phyloP scores from a whole-genome alignment of 2,888 invertebrate species.

The Hesperia comma region DNA sequence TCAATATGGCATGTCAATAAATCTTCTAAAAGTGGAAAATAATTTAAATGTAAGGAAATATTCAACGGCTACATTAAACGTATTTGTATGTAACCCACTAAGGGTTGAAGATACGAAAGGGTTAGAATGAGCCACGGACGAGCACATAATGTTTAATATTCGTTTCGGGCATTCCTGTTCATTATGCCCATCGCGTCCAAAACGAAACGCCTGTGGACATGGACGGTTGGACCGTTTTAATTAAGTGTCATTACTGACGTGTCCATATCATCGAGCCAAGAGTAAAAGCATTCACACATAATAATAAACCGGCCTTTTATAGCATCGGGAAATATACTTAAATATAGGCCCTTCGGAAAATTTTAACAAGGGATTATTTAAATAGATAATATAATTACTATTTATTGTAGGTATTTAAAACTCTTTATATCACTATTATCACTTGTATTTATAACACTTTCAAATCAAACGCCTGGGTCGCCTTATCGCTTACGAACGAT shows the following conservation, averaged over 20 bases:
- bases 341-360: too few species aligned
- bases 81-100: slow-evolving; percentile 4
- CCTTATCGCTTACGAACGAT: too few species aligned
- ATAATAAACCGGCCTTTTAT: too few species aligned
- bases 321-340: too few species aligned
- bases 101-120: slow-evolving; percentile 21
- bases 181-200: slow-evolving; percentile 7
- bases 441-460: too few species aligned
- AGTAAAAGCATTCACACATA: too few species aligned
- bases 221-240: slow-evolving; percentile 17
- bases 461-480: too few species aligned
- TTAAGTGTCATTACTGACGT: slow-evolving; percentile 16
- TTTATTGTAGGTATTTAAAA: too few species aligned
- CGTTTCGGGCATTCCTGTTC: slow-evolving; percentile 1
- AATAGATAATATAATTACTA: too few species aligned
- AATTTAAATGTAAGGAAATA: not conserved
- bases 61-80: not conserved
- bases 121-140: not conserved
- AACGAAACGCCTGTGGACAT: slow-evolving; percentile 6
- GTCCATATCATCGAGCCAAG: not conserved
- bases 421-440: too few species aligned
- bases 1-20: not conserved
- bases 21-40: not conserved
- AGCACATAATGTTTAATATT: slow-evolving; percentile 21
- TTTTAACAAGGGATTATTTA: too few species aligned